Conservation (phyloP, 2,888 invertebrate species). For the Cephus sareptanus region DNA sequence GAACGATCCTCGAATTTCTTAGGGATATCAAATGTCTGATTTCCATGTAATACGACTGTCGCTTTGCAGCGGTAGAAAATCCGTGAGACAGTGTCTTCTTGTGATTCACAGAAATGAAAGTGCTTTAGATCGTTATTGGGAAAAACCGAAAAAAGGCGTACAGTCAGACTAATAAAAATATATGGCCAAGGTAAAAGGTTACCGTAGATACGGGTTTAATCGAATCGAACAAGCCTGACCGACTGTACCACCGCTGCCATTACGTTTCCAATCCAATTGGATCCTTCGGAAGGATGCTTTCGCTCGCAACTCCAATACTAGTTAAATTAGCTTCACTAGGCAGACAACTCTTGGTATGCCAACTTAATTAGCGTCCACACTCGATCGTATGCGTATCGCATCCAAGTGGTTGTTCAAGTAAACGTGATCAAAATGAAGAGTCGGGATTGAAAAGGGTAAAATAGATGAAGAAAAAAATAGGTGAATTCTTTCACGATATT, state of each 20-base stretch:
- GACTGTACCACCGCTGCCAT: neutral
- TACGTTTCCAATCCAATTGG: neutral
- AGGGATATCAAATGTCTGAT: neutral
- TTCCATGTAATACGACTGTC: no score
- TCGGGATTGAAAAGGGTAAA: neutral
- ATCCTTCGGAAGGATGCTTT: neutral
- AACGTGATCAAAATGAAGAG: neutral
- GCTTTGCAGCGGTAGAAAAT: no score
- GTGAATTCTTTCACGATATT: neutral
- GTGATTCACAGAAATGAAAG: no score
- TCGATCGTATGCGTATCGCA: neutral
- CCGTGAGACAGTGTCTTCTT: no score
- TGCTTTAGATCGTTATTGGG: neutral
- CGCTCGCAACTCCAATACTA: neutral
- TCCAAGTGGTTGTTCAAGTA: neutral
- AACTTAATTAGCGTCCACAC: neutral
- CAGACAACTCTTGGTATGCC: neutral
- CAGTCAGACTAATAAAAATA: neutral
- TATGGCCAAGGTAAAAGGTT: neutral
- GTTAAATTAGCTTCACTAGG: neutral
- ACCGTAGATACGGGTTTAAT: neutral
- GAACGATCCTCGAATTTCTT: neutral
- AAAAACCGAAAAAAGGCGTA: neutral
- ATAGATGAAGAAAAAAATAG: neutral
- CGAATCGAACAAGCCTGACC: neutral